Base-by-base conservation (phyloP, 92 coral and sea anemone species). In the Umimayanthus kanabou region DNA sequence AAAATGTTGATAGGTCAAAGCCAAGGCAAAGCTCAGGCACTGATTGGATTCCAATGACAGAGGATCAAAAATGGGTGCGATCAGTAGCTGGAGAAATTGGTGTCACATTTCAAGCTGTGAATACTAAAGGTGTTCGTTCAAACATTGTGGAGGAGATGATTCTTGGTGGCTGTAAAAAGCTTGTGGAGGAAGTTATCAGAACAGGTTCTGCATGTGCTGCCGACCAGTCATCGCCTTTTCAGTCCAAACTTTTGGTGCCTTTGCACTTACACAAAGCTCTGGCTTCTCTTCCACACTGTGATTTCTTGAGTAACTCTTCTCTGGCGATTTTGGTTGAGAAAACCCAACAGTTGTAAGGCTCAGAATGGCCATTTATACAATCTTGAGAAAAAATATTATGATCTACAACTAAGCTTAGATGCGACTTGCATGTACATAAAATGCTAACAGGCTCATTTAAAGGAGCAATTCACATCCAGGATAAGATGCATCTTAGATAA, bases 11-110 rank as follows among this genome's bases (percentile, higher is more conserved):
- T 50, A 53, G 80, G 67, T 80, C 79, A 15, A 58, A 66, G 39
- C 88, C 74, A 76, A 79, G 76, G 49, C 92, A 57, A 28, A 86
- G 80, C 69, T 20, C 89, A 53, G 88, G 55, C 8, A n/a, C 89
- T 26, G 72, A 86, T 64, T 85, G 91, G 13, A 73, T 90, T 33
- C 95, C 96, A 1, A 78, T 90, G 5, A 92, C 94, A 39, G 90
- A 57, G 25, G 96, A 94, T 53, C 95, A 94, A 81, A 92, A 88
- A 69, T 97, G 97, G 98, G 76, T 97, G 55, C 95, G 85, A 79
- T 96, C 96, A 47, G 84, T 81, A 20, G 96, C 98, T 47, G 91
- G 89, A 65, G 97, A 95, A 65, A 89, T 95, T 33, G 94, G 98
- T 45, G 88, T 95, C 57, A 65, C 83, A 2, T 88, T 97, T 1